A percentile compares a stretch with the other conserved stretches of the same genome.
Evolutionary conservation across 2,797 vertebrate genomes (phyloP).

Genomic region (Gobio occitaniae): DNA sequence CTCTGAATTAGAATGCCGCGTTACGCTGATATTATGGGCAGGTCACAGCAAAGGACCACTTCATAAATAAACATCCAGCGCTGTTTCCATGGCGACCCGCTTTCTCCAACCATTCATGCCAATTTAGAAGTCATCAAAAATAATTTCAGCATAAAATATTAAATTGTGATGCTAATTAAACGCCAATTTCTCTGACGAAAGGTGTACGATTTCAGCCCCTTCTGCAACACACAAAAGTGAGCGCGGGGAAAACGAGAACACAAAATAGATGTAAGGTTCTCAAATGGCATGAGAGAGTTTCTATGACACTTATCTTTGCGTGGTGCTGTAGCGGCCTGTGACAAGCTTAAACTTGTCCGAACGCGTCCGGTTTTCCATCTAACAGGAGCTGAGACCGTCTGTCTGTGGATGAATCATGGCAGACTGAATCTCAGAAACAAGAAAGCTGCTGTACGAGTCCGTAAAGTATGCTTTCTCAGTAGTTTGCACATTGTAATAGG

Average conservation of each 20-base stretch:
- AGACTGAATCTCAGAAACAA: background rate
- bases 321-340: slow-evolving; percentile 69
- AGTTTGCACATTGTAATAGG: background rate
- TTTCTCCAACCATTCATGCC: slow-evolving; percentile 24
- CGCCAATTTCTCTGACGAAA: slow-evolving; percentile 54
- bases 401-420: background rate
- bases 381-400: background rate
- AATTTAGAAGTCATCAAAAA: slow-evolving; percentile 30
- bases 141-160: slow-evolving; percentile 59
- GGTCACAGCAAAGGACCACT: slow-evolving; percentile 31
- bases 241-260: background rate
- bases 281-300: background rate
- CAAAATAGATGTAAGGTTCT: background rate
- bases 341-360: slow-evolving; percentile 76
- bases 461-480: background rate
- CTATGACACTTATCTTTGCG: slow-evolving; percentile 68
- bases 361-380: slow-evolving; percentile 19
- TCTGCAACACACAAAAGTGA: background rate
- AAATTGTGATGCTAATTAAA: slow-evolving; percentile 56
- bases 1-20: slow-evolving; percentile 16
- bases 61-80: slow-evolving; percentile 37
- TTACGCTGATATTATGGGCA: slow-evolving; percentile 18
- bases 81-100: slow-evolving; percentile 51
- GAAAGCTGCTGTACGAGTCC: background rate
- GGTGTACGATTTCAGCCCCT: background rate